Percentiles rank a stretch among this genome's conserved stretches.
Conservation (phyloP, 2,113 vertebrate genomes). For the Rousettus leschenaultii region DNA sequence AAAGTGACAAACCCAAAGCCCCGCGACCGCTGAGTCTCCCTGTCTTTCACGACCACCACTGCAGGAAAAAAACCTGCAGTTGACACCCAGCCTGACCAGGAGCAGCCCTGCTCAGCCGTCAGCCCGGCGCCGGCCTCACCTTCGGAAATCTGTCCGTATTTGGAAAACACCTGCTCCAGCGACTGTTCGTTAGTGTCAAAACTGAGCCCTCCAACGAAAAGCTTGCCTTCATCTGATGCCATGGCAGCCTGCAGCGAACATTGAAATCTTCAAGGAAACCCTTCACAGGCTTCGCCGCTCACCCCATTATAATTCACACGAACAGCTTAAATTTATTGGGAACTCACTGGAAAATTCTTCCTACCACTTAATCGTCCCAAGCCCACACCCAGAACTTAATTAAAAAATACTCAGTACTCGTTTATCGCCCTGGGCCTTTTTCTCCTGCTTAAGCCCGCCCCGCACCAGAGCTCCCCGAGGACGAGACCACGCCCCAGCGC, state of each 20-base stretch:
- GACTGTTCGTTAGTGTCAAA: slow-evolving; percentile 96
- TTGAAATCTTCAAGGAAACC: neutral
- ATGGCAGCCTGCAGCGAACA: slow-evolving; percentile 80
- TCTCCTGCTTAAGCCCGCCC: no score
- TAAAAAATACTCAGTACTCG: neutral
- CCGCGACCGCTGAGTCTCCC: slow-evolving; percentile 94
- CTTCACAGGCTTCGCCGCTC: neutral
- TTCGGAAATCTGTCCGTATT: slow-evolving; percentile 94
- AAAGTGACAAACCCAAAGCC: slow-evolving; percentile 98
- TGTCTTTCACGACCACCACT: slow-evolving; percentile 98
- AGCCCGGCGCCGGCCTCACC: slow-evolving; percentile 72
- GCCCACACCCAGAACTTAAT: no score
- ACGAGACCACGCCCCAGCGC: no score
- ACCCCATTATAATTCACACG: neutral
- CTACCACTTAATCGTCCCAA: neutral
- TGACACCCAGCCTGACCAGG: neutral
- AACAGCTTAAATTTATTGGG: rapidly evolving
- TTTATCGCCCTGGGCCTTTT: no score
- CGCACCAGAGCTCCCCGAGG: neutral
- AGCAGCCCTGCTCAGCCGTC: rapidly evolving
- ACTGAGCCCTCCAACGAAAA: slow-evolving; percentile 96
- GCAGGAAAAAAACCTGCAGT: rapidly evolving
- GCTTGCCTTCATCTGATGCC: slow-evolving; percentile 95
- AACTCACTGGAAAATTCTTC: neutral
- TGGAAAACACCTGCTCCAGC: slow-evolving; percentile 93